Conservation (phyloP, 1,140 invertebrate genomes). For the Plutomurus gul region DNA sequence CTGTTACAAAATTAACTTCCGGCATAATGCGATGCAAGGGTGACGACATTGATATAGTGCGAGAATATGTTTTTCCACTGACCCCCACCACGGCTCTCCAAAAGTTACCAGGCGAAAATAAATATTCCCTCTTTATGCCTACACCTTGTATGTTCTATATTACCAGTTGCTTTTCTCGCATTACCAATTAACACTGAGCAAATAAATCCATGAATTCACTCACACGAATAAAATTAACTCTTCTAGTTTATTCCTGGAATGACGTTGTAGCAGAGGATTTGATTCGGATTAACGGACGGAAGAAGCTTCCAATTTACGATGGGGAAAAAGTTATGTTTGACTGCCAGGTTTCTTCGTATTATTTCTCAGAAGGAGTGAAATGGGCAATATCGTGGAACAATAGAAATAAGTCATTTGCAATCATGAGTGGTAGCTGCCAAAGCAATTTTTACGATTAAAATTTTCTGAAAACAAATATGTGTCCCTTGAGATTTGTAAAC, state of each 20-base stretch:
- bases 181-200: no score
- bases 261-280: slow-evolving; percentile 31
- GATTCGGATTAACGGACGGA: neutral
- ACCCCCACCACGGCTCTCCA: no score
- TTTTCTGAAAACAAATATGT: no score
- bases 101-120: neutral
- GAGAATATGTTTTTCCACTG: slow-evolving; percentile 46
- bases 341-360: slow-evolving; percentile 17
- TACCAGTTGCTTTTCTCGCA: neutral
- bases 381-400: slow-evolving; percentile 21
- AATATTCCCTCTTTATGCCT: no score
- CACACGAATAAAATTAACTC: no score
- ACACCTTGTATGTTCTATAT: neutral
- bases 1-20: neutral
- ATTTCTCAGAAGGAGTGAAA: slow-evolving; percentile 34
- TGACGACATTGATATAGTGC: slow-evolving; percentile 41
- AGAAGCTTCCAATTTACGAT: neutral
- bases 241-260: slow-evolving; percentile 23
- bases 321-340: neutral
- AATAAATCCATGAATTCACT: no score
- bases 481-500: no score
- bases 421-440: neutral
- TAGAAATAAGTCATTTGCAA: neutral
- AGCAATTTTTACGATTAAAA: neutral
- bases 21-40: slow-evolving; percentile 43